These are phyloP conservation scores for Cheirogaleus major DNA, from an alignment of 2,797 vertebrate species.

Conservation along the genomic window DNA sequence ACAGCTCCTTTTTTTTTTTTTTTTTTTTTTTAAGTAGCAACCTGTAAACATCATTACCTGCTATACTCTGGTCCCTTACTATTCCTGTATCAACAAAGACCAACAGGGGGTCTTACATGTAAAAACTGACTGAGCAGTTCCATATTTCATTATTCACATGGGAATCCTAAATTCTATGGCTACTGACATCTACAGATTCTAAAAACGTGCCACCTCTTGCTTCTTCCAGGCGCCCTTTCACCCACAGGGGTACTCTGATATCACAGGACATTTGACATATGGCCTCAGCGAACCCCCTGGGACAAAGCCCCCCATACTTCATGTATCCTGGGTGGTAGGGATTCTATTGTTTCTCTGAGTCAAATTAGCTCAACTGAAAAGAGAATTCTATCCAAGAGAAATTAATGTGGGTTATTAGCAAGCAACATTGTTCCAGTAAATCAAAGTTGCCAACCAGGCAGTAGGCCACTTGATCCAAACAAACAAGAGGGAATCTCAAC, in stretches of 20 bases:
- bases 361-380: neutral
- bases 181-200: neutral
- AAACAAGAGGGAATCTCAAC: neutral
- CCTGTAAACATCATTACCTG: neutral
- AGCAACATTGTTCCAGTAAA: neutral
- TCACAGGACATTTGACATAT: neutral
- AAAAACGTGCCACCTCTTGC: neutral
- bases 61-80: neutral
- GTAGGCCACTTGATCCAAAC: neutral
- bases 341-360: neutral
- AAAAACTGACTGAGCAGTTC: neutral
- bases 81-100: neutral
- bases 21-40: neutral
- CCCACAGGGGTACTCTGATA: neutral
- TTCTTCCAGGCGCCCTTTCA: neutral
- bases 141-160: neutral
- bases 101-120: neutral
- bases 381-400: neutral
- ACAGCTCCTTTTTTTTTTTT: neutral
- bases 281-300: neutral
- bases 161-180: neutral
- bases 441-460: neutral
- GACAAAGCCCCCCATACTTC: neutral
- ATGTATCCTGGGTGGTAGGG: fast-evolving
- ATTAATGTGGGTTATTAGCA: neutral